Percentiles rank a stretch among this genome's conserved stretches.
These are phyloP conservation scores for Mixornis gularis DNA, from an alignment of 2,113 vertebrate genomes.

Conservation along the genomic window DNA sequence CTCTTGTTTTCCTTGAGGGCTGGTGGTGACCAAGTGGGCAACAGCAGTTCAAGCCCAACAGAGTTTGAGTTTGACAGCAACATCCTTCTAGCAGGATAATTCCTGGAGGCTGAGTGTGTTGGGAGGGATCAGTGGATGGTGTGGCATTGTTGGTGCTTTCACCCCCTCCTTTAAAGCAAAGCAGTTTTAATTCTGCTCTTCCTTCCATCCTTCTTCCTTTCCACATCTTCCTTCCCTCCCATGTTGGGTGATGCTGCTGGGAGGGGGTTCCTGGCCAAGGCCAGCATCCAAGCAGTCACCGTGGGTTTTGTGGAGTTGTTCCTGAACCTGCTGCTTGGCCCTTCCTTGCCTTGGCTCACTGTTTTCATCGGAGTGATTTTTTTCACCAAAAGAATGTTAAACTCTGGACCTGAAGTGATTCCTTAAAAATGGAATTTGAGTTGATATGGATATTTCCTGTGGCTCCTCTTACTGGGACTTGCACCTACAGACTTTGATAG, in stretches of 20 bases:
- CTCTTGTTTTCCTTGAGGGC: background rate
- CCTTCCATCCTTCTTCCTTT: background rate
- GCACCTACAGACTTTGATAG: constrained; percentile 38
- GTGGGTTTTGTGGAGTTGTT: rapidly evolving
- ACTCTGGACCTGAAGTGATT: background rate
- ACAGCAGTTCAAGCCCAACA: background rate
- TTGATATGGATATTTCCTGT: constrained; percentile 15
- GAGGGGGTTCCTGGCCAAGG: background rate
- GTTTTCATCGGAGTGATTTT: background rate
- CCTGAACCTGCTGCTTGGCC: background rate
- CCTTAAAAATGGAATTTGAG: background rate
- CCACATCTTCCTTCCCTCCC: background rate
- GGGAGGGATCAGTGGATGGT: background rate
- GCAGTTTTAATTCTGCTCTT: background rate
- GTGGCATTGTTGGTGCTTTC: rapidly evolving
- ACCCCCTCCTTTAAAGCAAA: background rate
- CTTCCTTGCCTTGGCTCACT: background rate
- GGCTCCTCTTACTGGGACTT: background rate
- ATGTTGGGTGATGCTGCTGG: rapidly evolving
- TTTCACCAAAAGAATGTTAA: background rate
- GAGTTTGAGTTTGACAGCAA: background rate
- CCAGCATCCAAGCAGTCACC: rapidly evolving
- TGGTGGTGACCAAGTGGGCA: background rate
- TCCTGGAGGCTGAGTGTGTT: too few relatives aligned
- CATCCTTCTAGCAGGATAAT: background rate